phyloP scores from a whole-genome alignment of 2,113 vertebrate genomes.

The Mustela lutreola region DNA sequence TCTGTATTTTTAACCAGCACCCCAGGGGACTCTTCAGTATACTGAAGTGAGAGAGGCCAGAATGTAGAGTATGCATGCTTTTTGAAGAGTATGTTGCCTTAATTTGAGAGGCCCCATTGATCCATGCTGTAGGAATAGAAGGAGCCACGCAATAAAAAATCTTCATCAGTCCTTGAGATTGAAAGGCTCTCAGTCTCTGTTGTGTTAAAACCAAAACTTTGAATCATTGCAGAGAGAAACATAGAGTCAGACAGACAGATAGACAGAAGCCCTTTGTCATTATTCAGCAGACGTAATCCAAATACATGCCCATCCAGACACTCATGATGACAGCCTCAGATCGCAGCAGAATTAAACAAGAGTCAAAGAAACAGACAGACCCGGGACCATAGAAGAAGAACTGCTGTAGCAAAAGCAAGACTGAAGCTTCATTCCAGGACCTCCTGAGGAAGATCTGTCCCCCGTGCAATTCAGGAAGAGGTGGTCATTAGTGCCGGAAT shows the following conservation, averaged over 20 bases:
- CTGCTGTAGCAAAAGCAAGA: neutral
- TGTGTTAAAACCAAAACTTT: slow-evolving; percentile 17
- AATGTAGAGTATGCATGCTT: neutral
- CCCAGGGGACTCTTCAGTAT: neutral
- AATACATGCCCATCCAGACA: neutral
- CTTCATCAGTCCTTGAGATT: slow-evolving; percentile 6
- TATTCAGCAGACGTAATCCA: neutral
- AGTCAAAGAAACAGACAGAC: neutral
- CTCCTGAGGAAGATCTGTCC: neutral
- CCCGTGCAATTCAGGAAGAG: neutral
- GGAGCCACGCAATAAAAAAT: slow-evolving; percentile 3
- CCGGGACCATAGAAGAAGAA: neutral
- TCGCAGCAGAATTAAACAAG: neutral
- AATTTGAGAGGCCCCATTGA: neutral
- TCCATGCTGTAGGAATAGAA: neutral
- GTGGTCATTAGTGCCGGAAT: neutral
- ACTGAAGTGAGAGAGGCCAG: neutral
- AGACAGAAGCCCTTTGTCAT: neutral
- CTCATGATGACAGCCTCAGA: neutral
- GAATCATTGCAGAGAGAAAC: neutral
- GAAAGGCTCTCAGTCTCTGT: slow-evolving; percentile 24
- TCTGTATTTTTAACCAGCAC: slow-evolving; percentile 23
- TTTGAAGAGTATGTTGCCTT: slow-evolving; percentile 13
- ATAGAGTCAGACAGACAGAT: neutral
- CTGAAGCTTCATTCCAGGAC: neutral